Evolutionary conservation across 2,888 invertebrate genomes (phyloP).

Genomic region (Fragum whitleyi): DNA sequence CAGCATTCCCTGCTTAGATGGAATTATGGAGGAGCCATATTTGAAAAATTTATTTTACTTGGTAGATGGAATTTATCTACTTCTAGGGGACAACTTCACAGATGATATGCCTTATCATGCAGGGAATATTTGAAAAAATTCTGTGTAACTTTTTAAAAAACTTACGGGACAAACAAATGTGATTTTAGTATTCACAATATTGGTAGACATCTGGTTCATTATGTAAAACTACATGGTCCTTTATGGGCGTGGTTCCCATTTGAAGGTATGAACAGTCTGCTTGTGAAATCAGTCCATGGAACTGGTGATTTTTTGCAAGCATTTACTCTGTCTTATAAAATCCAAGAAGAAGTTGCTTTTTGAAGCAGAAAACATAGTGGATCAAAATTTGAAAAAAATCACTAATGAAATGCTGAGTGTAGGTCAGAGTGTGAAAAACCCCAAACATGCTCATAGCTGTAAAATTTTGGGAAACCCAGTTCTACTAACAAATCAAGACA

Average conservation of each 20-base stretch:
- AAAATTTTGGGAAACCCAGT: too few relatives aligned
- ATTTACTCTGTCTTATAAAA: slow-evolving; percentile 2
- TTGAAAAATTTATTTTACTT: slow-evolving; percentile 26
- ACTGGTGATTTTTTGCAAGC: slow-evolving; percentile 9
- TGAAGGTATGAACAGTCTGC: slow-evolving; percentile 35
- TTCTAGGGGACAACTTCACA: slow-evolving; percentile 30
- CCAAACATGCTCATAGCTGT: too few relatives aligned
- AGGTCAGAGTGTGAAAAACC: too few relatives aligned
- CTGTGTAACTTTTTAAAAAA: not conserved
- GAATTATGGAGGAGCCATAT: slow-evolving; percentile 27
- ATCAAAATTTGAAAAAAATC: slow-evolving; percentile 17
- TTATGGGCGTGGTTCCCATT: slow-evolving; percentile 50
- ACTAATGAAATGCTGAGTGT: slow-evolving; percentile 14
- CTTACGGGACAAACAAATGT: slow-evolving; percentile 23
- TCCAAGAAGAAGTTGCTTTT: not conserved
- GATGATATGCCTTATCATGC: slow-evolving; percentile 3
- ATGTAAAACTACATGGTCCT: slow-evolving; percentile 31
- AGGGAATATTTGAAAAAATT: not conserved
- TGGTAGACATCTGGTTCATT: slow-evolving; percentile 26
- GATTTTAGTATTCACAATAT: slow-evolving; percentile 32
- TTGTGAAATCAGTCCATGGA: slow-evolving; percentile 23
- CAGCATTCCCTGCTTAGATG: slow-evolving; percentile 33
- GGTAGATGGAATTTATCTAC: slow-evolving; percentile 42
- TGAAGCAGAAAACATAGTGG: slow-evolving; percentile 7
- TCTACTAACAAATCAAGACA: not conserved